phyloP scores from a whole-genome alignment of 1,140 invertebrate species.

The Nasonia giraulti region DNA sequence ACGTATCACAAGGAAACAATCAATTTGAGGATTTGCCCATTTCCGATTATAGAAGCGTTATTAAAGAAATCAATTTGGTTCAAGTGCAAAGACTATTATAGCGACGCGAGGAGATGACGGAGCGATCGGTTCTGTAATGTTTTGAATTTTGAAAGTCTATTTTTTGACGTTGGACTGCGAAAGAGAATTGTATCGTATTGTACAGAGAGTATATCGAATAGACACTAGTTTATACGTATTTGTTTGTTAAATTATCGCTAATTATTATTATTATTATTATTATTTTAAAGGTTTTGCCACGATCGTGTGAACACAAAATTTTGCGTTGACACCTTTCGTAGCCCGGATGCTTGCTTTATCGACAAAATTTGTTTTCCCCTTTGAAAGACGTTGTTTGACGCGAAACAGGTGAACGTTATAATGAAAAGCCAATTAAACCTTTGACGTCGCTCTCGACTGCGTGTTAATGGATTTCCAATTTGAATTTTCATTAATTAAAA shows the following conservation, averaged over 20 bases:
- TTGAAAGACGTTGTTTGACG: background rate
- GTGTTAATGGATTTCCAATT: background rate
- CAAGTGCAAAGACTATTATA: background rate
- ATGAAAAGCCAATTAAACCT: background rate
- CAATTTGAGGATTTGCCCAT: conserved; percentile 45
- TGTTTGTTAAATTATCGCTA: background rate
- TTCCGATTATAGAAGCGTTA: conserved; percentile 16
- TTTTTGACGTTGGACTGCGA: conserved; percentile 40
- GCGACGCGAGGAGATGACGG: background rate
- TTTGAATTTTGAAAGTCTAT: conserved; percentile 52
- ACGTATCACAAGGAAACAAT: background rate
- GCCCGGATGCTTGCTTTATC: background rate
- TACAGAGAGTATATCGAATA: conserved; percentile 47
- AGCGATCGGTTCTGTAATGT: conserved; percentile 23
- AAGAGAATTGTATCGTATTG: conserved; percentile 33
- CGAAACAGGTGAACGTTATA: background rate
- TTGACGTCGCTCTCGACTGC: background rate
- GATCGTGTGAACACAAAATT: conserved; percentile 2
- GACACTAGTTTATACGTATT: conserved; percentile 30
- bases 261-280: conserved; percentile 13
- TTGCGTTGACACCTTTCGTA: background rate
- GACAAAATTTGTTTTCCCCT: background rate
- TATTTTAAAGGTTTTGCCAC: conserved; percentile 6
- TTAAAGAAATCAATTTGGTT: conserved; percentile 24
- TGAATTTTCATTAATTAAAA: background rate